A percentile compares a stretch with the other conserved stretches of the same genome.
Conservation (phyloP, 2,113 vertebrate genomes). For the Channa maculata region DNA sequence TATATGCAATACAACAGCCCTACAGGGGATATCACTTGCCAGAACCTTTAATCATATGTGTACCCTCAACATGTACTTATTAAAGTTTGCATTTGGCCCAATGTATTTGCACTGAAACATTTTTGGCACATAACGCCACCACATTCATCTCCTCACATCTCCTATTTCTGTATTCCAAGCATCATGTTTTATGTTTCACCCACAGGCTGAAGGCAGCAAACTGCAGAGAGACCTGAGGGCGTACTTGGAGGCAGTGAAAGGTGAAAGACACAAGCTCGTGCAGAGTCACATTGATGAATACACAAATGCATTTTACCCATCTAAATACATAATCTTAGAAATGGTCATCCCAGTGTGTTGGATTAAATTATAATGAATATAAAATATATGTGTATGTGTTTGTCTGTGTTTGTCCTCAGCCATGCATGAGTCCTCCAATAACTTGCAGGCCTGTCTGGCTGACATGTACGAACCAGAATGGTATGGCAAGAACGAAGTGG, state of each 20-base stretch:
- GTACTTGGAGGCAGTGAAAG: slow-evolving; percentile 95
- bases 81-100: too few species aligned
- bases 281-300: not conserved
- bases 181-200: slow-evolving; percentile 46
- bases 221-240: slow-evolving; percentile 95
- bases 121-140: too few species aligned
- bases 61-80: too few species aligned
- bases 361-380: too few species aligned
- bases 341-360: too few species aligned
- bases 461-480: slow-evolving; percentile 97
- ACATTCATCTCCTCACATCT: not conserved
- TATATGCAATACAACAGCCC: too few species aligned
- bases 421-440: slow-evolving; percentile 98
- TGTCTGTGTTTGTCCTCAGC: slow-evolving; percentile 78
- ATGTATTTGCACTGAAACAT: too few species aligned
- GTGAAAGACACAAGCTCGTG: slow-evolving; percentile 71
- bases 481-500: slow-evolving; percentile 94
- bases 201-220: slow-evolving; percentile 91
- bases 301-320: not conserved
- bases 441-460: slow-evolving; percentile 91
- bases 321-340: not conserved
- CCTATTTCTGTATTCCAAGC: not conserved
- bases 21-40: too few species aligned
- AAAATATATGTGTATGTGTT: not conserved
- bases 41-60: too few species aligned